phyloP scores from a whole-genome alignment of 1,140 invertebrate genomes.

The Cyclina sinensis region DNA sequence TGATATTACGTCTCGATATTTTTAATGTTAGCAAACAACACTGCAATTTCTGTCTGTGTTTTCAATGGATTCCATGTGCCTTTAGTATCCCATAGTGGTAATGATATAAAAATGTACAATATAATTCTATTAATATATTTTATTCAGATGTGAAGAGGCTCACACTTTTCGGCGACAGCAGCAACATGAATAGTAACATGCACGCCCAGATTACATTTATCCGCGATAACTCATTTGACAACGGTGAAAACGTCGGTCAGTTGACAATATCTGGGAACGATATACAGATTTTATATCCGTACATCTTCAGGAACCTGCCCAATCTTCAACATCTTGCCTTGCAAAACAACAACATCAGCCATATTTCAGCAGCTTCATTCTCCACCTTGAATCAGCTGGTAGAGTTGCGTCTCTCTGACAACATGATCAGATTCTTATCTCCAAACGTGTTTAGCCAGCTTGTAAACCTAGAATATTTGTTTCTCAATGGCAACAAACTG shows the following conservation, averaged over 20 bases:
- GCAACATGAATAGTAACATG: conserved; percentile 1
- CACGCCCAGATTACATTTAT: conserved; percentile 52
- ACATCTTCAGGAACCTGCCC: conserved; percentile 51
- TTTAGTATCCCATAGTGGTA: too few relatives aligned
- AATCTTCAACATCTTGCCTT: conserved; percentile 59
- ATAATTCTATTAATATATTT: too few relatives aligned
- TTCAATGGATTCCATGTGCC: too few relatives aligned
- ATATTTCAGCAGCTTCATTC: conserved; percentile 61
- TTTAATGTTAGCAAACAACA: too few relatives aligned
- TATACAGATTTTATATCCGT: conserved; percentile 54
- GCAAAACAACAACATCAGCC: conserved; percentile 69
- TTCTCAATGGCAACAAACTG: conserved; percentile 67
- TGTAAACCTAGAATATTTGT: conserved; percentile 46
- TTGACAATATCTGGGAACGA: conserved; percentile 68
- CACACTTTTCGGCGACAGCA: conserved; percentile 63
- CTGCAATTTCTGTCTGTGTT: too few relatives aligned
- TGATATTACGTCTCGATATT: too few relatives aligned
- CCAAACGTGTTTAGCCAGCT: conserved; percentile 48
- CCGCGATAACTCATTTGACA: conserved; percentile 45
- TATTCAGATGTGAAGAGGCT: conserved; percentile 53
- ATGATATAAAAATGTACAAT: too few relatives aligned
- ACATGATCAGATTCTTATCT: conserved; percentile 55
- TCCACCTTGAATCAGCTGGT: conserved; percentile 37
- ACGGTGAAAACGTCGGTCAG: conserved; percentile 21
- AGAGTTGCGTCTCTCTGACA: conserved; percentile 65